A percentile compares a stretch with the other conserved stretches of the same genome.
Conservation (phyloP, 2,797 vertebrate genomes). For the Protonibea diacanthus region DNA sequence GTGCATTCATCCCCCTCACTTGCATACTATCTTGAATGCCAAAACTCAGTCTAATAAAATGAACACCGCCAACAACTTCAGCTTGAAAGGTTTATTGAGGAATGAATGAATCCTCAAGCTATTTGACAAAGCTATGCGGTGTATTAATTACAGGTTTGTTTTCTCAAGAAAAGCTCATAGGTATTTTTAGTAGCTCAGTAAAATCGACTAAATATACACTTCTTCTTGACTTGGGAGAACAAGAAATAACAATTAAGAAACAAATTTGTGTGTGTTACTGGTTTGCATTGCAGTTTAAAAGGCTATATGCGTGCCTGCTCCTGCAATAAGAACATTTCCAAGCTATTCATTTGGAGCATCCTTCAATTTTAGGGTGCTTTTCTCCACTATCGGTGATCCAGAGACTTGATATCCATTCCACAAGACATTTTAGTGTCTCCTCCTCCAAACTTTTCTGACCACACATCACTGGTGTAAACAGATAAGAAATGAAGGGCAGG, state of each 20-base stretch:
- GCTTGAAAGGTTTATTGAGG: conserved; percentile 26
- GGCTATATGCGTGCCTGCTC: background rate
- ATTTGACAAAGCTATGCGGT: conserved; percentile 23
- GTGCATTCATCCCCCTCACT: conserved; percentile 35
- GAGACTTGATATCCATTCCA: conserved; percentile 27
- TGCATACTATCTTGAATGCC: conserved; percentile 21
- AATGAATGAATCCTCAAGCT: conserved; percentile 37
- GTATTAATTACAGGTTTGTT: conserved; percentile 43
- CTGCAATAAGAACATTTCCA: conserved; percentile 3
- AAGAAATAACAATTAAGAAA: background rate
- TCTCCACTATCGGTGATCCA: background rate
- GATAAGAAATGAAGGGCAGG: conserved; percentile 63
- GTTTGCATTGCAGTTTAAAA: conserved; percentile 9
- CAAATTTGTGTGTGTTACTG: background rate
- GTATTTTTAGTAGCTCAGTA: conserved; percentile 17
- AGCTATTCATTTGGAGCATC: background rate
- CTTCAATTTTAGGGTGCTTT: conserved; percentile 16
- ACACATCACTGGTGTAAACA: conserved; percentile 50
- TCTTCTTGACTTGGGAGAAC: background rate
- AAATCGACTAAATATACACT: background rate
- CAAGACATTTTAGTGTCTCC: conserved; percentile 26
- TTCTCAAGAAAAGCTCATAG: conserved; percentile 20
- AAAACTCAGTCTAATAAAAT: conserved; percentile 43
- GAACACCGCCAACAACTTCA: conserved; percentile 10
- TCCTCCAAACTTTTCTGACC: conserved; percentile 41